phyloP scores from a whole-genome alignment of 92 coral and sea anemone species.

The Ricordea florida region DNA sequence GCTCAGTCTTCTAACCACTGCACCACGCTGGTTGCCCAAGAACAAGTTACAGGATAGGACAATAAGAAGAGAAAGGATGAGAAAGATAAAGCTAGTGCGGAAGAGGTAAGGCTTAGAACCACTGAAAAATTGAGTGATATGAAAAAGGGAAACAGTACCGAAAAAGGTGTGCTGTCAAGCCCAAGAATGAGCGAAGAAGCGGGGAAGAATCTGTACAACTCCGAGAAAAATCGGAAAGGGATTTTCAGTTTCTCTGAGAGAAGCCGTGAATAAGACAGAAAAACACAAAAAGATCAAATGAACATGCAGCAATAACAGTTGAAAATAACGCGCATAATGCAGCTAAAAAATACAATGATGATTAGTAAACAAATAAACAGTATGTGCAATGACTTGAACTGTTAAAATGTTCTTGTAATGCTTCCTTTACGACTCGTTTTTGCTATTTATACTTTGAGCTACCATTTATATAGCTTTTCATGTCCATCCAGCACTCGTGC shows the following conservation, averaged over 20 bases:
- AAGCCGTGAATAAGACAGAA: background rate
- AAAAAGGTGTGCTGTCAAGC: background rate
- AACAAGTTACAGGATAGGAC: background rate
- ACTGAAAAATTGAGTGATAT: background rate
- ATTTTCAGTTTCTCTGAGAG: background rate
- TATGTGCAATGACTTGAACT: too few relatives aligned
- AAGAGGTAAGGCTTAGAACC: slow-evolving; percentile 12
- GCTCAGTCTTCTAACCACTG: too few relatives aligned
- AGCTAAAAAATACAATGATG: too few relatives aligned
- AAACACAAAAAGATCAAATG: slow-evolving; percentile 6
- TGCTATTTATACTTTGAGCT: too few relatives aligned
- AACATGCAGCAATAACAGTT: slow-evolving; percentile 1
- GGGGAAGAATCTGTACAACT: background rate
- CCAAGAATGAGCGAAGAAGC: background rate
- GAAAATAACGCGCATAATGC: too few relatives aligned
- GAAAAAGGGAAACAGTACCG: background rate
- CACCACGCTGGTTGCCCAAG: too few relatives aligned
- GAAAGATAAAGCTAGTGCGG: slow-evolving; percentile 15
- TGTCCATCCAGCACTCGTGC: too few relatives aligned
- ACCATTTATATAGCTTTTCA: too few relatives aligned
- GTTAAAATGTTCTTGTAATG: too few relatives aligned
- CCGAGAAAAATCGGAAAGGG: slow-evolving; percentile 11
- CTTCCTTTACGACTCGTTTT: too few relatives aligned
- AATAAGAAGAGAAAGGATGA: background rate
- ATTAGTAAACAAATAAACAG: too few relatives aligned